Base-by-base conservation (phyloP, 2,888 invertebrate genomes). In the Campoplex capitator region DNA sequence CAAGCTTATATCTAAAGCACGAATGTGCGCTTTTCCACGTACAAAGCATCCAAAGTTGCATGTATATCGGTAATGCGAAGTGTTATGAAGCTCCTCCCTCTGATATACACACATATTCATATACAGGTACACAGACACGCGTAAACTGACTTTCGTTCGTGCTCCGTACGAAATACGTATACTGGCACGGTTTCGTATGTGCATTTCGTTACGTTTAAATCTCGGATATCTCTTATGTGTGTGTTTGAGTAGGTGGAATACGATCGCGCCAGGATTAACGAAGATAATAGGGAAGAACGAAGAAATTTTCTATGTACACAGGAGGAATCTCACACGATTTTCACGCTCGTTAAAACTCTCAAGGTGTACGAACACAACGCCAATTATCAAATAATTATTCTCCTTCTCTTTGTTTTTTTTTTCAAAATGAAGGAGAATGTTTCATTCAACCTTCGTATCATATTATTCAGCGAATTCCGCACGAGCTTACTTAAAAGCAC, bases 181-280 rank as follows among this genome's bases (percentile, higher is more conserved):
- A 38, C n/a, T n/a, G n/a, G n/a, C n/a, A 11, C 42, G 38, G 18
- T 28, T 23, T 28, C 28, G 32, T 28, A 32, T 28, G 28, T 8
- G 76, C 16, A 48, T 18, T 51, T 45, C 70, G 67, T 58, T 58
- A 42, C 28, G 18, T 51, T n/a, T 16, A 65, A n/a, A 28, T 48
- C 83, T 62, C 54, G 7, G 71, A 73, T 71, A 73, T 38, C 65
- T 77, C 70, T 32, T 38, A 76, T 67, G 67, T 77, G 86, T 77
- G 73, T 9, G 9, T 42, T 80, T 75, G 62, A 65, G 58, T 35
- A 51, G 73, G 76, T 35, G 83, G 42, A 80, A 77, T 68, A 68
- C 80, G 81, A 86, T 81, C 73, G 67, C 56, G 54, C 77, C 7
- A 18, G 86, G 81, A 81, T 86, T 81, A 86, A 71, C 54, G 35